A percentile compares a stretch with the other conserved stretches of the same genome.
These are phyloP conservation scores for Crematogaster levior DNA, from an alignment of 2,888 invertebrate genomes.

Conservation along the genomic window DNA sequence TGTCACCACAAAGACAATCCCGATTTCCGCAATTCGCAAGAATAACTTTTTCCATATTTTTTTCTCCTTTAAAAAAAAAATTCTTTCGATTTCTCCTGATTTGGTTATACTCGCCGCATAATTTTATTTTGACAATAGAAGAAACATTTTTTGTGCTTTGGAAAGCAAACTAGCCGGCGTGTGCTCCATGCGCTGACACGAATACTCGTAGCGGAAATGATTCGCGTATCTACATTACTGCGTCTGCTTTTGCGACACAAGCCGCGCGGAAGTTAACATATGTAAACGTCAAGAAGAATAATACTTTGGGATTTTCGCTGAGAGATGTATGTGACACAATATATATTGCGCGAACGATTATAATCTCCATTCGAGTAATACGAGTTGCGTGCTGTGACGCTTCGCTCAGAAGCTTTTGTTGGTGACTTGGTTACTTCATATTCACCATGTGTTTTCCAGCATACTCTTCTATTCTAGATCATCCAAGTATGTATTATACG, in stretches of 20 bases:
- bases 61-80: no score
- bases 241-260: constrained; percentile 21
- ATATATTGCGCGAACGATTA: constrained; percentile 69
- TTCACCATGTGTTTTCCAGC: neutral
- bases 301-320: constrained; percentile 59
- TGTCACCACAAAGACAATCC: neutral
- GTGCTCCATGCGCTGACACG: constrained; percentile 1
- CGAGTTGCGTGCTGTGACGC: constrained; percentile 50
- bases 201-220: constrained; percentile 19
- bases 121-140: constrained; percentile 16
- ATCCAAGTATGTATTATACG: neutral
- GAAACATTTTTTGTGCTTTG: constrained; percentile 1
- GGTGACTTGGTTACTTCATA: neutral
- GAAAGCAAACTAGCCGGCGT: constrained; percentile 4
- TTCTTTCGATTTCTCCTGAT: neutral
- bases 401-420: constrained; percentile 22
- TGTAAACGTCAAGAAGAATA: constrained; percentile 65
- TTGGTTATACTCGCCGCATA: neutral
- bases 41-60: neutral
- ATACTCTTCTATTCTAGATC: neutral
- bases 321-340: constrained; percentile 67
- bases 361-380: constrained; percentile 66
- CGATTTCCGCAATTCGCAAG: neutral
- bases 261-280: constrained; percentile 45
- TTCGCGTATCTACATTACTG: constrained; percentile 30